Percentiles rank a stretch among this genome's conserved stretches.
Conservation (phyloP, 2,888 invertebrate species). For the Caenorhabditis wallacei region DNA sequence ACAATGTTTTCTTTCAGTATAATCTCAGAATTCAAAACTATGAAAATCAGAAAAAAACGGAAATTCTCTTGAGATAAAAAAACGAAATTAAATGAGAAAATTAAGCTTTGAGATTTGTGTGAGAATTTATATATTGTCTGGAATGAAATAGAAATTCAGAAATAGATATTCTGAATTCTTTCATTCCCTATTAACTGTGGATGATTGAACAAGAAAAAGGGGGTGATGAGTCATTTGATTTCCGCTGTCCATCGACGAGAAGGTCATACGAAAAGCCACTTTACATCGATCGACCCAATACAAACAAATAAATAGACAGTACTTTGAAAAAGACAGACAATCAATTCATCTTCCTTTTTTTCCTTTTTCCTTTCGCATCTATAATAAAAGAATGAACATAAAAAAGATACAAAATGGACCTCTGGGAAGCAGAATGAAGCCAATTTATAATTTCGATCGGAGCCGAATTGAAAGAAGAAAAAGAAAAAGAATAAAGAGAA, state of each 20-base stretch:
- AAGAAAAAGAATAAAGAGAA: conserved; percentile 25
- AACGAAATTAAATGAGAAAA: too few species aligned
- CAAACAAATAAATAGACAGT: conserved; percentile 51
- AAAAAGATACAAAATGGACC: conserved; percentile 34
- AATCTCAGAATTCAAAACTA: too few species aligned
- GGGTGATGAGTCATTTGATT: conserved; percentile 4
- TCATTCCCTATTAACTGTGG: too few species aligned
- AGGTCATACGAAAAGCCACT: conserved; percentile 42
- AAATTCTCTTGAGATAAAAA: too few species aligned
- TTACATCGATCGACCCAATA: conserved; percentile 37
- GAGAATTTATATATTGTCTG: too few species aligned
- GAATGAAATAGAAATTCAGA: too few species aligned
- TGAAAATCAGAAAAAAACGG: too few species aligned
- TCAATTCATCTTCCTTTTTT: neutral
- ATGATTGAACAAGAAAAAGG: neutral
- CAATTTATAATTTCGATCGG: conserved; percentile 61
- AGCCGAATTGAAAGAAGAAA: conserved; percentile 23
- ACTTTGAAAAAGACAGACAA: conserved; percentile 18
- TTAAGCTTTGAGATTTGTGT: too few species aligned
- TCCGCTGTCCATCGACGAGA: conserved; percentile 14
- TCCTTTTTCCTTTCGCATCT: neutral
- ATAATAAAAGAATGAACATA: conserved; percentile 6
- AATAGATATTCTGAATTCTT: too few species aligned
- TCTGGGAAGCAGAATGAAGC: conserved; percentile 38
- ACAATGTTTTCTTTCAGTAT: too few species aligned